Evolutionary conservation across 2,797 vertebrate genomes (phyloP).

Genomic region (Allenopithecus nigroviridis): DNA sequence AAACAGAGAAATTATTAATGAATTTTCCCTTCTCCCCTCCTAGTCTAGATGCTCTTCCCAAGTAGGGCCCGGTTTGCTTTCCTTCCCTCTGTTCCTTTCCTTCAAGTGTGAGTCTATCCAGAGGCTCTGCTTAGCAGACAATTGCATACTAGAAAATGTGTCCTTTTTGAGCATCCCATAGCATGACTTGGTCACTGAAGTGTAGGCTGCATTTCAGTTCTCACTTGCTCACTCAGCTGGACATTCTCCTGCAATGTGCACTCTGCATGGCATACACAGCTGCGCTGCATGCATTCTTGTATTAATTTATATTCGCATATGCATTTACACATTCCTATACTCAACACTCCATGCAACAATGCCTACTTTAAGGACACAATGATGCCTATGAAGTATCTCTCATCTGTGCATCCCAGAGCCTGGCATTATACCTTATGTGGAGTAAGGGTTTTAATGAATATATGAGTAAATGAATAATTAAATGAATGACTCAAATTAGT

Average conservation of each 20-base stretch:
- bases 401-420: neutral
- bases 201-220: neutral
- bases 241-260: neutral
- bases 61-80: neutral
- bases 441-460: neutral
- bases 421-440: neutral
- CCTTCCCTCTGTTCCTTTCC: neutral
- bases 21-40: neutral
- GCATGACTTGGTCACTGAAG: neutral
- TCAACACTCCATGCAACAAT: neutral
- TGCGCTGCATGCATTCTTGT: neutral
- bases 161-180: fast-evolving
- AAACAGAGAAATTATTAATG: neutral
- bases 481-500: neutral
- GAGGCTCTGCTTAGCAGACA: neutral
- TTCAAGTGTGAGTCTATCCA: neutral
- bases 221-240: neutral
- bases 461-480: neutral
- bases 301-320: neutral
- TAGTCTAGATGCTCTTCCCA: neutral
- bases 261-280: neutral
- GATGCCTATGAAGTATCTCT: neutral
- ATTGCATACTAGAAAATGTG: neutral
- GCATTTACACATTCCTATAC: neutral
- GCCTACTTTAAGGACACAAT: neutral